Base-by-base conservation (phyloP, 2,113 vertebrate species). In the Nettapus auritus region DNA sequence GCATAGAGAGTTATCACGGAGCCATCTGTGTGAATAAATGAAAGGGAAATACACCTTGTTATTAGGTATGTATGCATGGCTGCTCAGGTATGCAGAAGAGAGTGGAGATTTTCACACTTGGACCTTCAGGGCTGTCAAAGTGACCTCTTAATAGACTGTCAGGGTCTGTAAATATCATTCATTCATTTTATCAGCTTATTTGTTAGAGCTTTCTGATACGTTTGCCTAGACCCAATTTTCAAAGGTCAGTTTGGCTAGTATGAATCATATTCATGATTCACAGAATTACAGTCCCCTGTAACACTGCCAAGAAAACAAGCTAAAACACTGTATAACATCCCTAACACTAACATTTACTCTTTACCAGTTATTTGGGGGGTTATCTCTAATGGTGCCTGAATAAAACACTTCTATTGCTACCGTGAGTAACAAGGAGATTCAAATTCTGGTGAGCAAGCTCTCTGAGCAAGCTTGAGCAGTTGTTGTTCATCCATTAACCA, bases 191-290 rank as follows among this genome's bases (percentile, higher is more conserved):
- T 75, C 90, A 70, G 57, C 42, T 90, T 92, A 92, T 95, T 91
- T 91, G n/a, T 85, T 80, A 85, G 57, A 90, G 77, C 70, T 81
- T 93, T 96, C 82, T 94, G 84, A 73, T 95, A 7, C 87, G 81
- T 96, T 93, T 94, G 67, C 87, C 83, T 91, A 86, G 83, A 93
- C 56, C 53, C 74, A 82, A 48, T 95, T 97, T 94, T 85, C 85
- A 95, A 95, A 97, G 96, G 94, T 96, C 56, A 82, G 81, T 92
- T 97, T 96, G 95, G 93, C 94, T 95, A 91, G 95, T 71, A 80
- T 81, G 94, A 98, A 89, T 94, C 57, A 60, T 90, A 86, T 75
- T 93, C 59, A 38, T 73, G 76, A 92, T 59, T 88, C 83, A 77
- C 73, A 76, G 83, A 94, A 85, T 63, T 70, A 44, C 26, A 64